Conservation (phyloP, 2,888 invertebrate genomes). For the Pyrocoelia pectoralis region DNA sequence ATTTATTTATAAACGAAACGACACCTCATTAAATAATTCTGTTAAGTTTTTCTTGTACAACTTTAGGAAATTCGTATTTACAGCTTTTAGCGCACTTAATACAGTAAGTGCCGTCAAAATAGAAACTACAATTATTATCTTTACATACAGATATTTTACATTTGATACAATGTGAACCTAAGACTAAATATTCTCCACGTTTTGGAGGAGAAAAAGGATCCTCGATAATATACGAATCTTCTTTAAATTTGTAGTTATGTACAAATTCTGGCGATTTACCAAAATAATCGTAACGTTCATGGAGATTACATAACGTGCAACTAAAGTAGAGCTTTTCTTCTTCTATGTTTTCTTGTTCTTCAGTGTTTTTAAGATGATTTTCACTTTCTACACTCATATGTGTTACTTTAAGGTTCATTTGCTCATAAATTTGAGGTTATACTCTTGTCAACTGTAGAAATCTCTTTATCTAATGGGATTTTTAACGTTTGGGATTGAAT, state of each 20-base stretch:
- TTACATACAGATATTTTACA: conserved; percentile 79
- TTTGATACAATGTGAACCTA: conserved; percentile 78
- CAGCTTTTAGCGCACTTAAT: conserved; percentile 70
- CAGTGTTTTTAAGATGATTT: background rate
- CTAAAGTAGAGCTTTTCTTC: conserved; percentile 60
- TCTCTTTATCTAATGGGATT: too few species aligned
- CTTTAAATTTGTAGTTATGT: conserved; percentile 70
- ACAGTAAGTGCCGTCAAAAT: conserved; percentile 79
- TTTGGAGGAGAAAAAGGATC: conserved; percentile 84
- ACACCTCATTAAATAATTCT: conserved; percentile 32
- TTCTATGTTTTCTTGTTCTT: background rate
- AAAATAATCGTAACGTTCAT: conserved; percentile 78
- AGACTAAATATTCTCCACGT: conserved; percentile 76
- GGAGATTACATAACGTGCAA: conserved; percentile 72
- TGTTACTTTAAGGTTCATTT: too few species aligned
- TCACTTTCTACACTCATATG: background rate
- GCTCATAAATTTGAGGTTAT: too few species aligned
- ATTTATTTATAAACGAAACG: too few species aligned
- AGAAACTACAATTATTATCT: conserved; percentile 78
- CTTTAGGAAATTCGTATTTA: conserved; percentile 70
- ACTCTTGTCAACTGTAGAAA: too few species aligned
- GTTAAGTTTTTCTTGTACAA: conserved; percentile 71
- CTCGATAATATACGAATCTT: conserved; percentile 81
- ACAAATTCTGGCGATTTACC: conserved; percentile 79
- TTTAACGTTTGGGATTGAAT: too few species aligned